phyloP scores from a whole-genome alignment of 2,888 invertebrate species.

The Seira sanloemensis region DNA sequence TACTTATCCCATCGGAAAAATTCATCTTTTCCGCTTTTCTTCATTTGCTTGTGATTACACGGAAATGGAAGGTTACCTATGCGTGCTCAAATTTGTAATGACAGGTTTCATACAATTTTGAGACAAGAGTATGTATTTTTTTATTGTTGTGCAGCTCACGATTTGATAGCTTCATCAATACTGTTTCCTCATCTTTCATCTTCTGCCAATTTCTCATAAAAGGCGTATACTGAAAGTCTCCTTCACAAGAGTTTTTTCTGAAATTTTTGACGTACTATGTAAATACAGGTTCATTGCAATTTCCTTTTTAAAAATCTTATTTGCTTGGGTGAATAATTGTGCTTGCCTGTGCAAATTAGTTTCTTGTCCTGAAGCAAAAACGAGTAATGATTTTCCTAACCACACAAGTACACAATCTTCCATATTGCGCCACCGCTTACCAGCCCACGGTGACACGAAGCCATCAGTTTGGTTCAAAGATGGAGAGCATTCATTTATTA shows the following conservation, averaged over 20 bases:
- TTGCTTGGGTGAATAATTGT: slow-evolving; percentile 39
- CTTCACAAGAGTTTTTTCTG: neutral
- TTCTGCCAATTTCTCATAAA: neutral
- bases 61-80: neutral
- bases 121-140: neutral
- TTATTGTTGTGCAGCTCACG: neutral
- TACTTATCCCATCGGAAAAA: neutral
- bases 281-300: slow-evolving; percentile 11
- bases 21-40: slow-evolving; percentile 4
- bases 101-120: neutral
- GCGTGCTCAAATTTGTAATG: neutral
- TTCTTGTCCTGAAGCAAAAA: slow-evolving; percentile 44
- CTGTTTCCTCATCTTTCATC: neutral
- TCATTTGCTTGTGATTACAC: neutral
- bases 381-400: slow-evolving; percentile 1
- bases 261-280: too few relatives aligned
- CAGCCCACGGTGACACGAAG: too few relatives aligned
- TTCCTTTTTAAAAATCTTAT: slow-evolving; percentile 32
- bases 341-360: slow-evolving; percentile 42
- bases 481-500: neutral
- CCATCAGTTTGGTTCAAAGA: neutral
- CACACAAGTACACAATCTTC: neutral
- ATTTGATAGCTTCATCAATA: slow-evolving; percentile 4
- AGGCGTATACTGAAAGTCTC: too few relatives aligned
- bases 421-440: too few relatives aligned